Percentiles rank a stretch among this genome's conserved stretches.
phyloP scores from a whole-genome alignment of 2,113 vertebrate species.

The Holacanthus passer region DNA sequence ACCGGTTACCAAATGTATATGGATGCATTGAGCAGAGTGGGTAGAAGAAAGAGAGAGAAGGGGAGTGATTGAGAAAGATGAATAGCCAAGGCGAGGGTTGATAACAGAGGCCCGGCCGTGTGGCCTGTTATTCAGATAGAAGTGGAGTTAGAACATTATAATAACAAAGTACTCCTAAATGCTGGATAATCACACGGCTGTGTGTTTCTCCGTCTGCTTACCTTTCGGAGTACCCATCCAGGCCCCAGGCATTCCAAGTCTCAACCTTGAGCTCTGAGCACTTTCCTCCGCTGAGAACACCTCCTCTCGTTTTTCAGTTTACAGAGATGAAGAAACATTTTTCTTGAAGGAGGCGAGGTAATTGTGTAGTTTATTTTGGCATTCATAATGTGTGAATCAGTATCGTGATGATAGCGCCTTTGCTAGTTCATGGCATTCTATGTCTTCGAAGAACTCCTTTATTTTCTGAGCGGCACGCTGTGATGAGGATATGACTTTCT shows the following conservation, averaged over 20 bases:
- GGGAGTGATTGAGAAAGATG: slow-evolving; percentile 38
- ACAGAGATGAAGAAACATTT: slow-evolving; percentile 48
- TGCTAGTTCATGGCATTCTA: slow-evolving; percentile 15
- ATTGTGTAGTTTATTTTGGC: slow-evolving; percentile 55
- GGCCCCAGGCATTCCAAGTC: slow-evolving; percentile 48
- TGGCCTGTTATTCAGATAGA: slow-evolving; percentile 45
- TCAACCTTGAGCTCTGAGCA: slow-evolving; percentile 47
- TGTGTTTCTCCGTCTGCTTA: slow-evolving; percentile 39
- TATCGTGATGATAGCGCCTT: slow-evolving; percentile 33
- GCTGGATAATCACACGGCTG: slow-evolving; percentile 45
- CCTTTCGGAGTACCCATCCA: slow-evolving; percentile 38
- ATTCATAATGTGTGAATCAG: slow-evolving; percentile 38
- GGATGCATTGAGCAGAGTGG: neutral
- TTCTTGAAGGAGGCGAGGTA: slow-evolving; percentile 44
- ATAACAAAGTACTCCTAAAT: slow-evolving; percentile 53
- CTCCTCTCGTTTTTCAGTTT: slow-evolving; percentile 55
- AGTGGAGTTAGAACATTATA: slow-evolving; percentile 39
- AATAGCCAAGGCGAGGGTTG: slow-evolving; percentile 30
- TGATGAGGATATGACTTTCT: slow-evolving; percentile 26
- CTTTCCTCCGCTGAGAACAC: slow-evolving; percentile 35
- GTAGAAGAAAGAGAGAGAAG: neutral
- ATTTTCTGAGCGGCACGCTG: slow-evolving; percentile 16
- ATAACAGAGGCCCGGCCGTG: slow-evolving; percentile 31
- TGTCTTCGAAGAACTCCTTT: slow-evolving; percentile 7
- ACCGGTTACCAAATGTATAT: slow-evolving; percentile 16